A percentile compares a stretch with the other conserved stretches of the same genome.
phyloP scores from a whole-genome alignment of 2,797 vertebrate species.

The Ispidina picta region DNA sequence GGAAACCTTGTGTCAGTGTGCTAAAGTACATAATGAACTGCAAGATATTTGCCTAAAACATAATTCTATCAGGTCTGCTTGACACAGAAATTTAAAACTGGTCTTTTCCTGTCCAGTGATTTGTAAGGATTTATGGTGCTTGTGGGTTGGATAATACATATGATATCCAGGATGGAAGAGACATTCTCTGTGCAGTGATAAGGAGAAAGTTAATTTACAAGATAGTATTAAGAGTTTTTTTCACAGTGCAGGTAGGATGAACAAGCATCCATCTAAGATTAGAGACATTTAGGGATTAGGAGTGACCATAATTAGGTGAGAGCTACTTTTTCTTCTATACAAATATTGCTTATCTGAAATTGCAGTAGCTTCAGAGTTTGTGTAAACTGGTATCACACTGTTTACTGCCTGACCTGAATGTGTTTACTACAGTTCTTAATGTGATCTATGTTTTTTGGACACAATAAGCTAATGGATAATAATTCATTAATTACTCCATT shows the following conservation, averaged over 20 bases:
- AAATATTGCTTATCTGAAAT: not conserved
- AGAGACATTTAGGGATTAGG: not conserved
- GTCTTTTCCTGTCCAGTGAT: not conserved
- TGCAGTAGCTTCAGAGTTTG: not conserved
- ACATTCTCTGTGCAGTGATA: not conserved
- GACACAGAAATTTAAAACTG: not conserved
- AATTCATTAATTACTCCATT: not conserved
- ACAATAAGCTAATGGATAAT: not conserved
- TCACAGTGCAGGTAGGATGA: not conserved
- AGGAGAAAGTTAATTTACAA: not conserved
- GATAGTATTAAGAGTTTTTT: not conserved
- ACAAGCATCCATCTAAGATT: not conserved
- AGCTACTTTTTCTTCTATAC: not conserved
- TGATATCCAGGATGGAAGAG: not conserved
- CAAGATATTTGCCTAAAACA: not conserved
- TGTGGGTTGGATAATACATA: not conserved
- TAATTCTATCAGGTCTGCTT: not conserved
- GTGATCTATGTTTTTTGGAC: not conserved
- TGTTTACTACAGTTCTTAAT: not conserved
- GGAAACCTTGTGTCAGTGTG: slow-evolving; percentile 6
- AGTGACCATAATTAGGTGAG: not conserved
- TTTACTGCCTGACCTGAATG: not conserved
- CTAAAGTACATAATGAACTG: not conserved
- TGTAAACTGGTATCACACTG: fast-evolving
- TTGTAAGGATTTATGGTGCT: not conserved